These are phyloP conservation scores for Sturnus vulgaris DNA, from an alignment of 2,113 vertebrate species.

Conservation along the genomic window DNA sequence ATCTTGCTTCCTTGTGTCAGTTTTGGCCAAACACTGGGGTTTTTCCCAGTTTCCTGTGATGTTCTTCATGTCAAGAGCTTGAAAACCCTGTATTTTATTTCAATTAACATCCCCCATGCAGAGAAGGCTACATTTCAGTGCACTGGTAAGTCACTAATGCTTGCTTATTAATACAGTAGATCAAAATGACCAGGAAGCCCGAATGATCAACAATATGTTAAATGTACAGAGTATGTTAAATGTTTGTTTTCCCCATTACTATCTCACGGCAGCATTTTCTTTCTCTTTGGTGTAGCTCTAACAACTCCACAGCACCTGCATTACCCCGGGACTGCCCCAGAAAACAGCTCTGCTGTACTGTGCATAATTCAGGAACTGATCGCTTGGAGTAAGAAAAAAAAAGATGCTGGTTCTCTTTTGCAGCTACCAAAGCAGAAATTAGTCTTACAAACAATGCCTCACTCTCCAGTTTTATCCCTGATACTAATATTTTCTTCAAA, in stretches of 20 bases:
- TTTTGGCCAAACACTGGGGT: not conserved
- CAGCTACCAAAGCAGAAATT: not conserved
- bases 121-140: not conserved
- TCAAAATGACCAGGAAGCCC: not conserved
- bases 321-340: not conserved
- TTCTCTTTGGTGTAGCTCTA: not conserved
- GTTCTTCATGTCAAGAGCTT: not conserved
- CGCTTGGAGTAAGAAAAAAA: not conserved
- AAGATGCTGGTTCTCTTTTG: not conserved
- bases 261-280: not conserved
- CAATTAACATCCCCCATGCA: not conserved
- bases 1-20: not conserved
- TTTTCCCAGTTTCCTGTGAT: not conserved
- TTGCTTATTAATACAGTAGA: not conserved
- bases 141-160: not conserved
- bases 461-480: not conserved
- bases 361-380: not conserved
- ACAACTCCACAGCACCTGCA: not conserved
- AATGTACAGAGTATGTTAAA: not conserved
- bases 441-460: not conserved
- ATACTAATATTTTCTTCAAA: not conserved
- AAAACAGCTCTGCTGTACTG: not conserved
- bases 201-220: not conserved
- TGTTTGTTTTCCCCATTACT: not conserved
- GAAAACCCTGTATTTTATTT: not conserved